Percentiles rank a stretch among this genome's conserved stretches.
phyloP scores from a whole-genome alignment of 2,113 vertebrate genomes.

The Chelonoidis abingdonii region DNA sequence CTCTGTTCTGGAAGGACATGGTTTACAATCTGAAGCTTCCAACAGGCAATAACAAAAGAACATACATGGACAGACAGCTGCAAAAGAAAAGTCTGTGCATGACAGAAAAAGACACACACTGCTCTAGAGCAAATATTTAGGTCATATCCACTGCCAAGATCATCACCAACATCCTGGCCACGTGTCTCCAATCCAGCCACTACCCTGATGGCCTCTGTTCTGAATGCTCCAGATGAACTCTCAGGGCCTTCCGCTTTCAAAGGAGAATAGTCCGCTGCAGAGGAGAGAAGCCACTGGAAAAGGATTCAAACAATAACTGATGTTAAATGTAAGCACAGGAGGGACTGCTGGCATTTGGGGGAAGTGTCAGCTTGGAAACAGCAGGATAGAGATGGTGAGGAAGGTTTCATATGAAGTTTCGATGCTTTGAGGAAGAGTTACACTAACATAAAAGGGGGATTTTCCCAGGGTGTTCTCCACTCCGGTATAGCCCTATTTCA shows the following conservation, averaged over 20 bases:
- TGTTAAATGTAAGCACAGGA: background rate
- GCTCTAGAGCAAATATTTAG: constrained; percentile 48
- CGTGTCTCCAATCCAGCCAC: constrained; percentile 2
- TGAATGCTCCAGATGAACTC: rapidly evolving
- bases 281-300: rapidly evolving
- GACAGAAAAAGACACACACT: constrained; percentile 53
- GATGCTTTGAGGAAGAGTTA: background rate
- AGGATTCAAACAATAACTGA: rapidly evolving
- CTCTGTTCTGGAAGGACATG: constrained; percentile 22
- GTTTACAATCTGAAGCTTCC: constrained; percentile 15
- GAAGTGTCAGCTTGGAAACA: rapidly evolving
- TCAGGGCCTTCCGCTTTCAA: background rate
- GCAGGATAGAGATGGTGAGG: rapidly evolving
- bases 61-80: constrained; percentile 33
- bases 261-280: rapidly evolving
- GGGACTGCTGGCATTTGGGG: background rate
- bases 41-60: constrained; percentile 53
- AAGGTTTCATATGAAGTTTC: background rate
- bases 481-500: rapidly evolving
- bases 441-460: background rate
- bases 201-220: background rate
- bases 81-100: constrained; percentile 59
- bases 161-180: constrained; percentile 20
- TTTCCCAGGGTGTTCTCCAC: background rate
- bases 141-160: constrained; percentile 36